phyloP scores from a whole-genome alignment of 2,797 vertebrate species.

The Buphagus erythrorhynchus region DNA sequence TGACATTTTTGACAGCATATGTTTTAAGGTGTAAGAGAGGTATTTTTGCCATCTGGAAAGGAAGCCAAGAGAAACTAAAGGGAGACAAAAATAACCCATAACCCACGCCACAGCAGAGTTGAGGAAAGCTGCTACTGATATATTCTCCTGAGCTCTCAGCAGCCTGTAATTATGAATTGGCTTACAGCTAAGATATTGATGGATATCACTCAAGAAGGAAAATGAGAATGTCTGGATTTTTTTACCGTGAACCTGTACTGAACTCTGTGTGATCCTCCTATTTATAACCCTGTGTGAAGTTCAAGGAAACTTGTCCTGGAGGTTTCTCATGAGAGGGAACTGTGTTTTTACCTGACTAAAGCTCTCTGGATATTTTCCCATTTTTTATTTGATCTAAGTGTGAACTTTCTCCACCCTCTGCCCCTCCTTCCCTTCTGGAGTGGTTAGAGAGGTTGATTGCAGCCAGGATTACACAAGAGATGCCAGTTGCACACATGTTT shows the following conservation, averaged over 20 bases:
- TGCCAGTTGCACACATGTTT: constrained; percentile 72
- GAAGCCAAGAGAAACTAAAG: background rate
- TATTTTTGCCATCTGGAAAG: constrained; percentile 33
- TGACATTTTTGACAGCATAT: background rate
- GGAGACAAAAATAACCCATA: background rate
- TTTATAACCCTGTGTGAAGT: constrained; percentile 51
- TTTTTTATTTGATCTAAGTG: constrained; percentile 73
- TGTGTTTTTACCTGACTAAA: constrained; percentile 69
- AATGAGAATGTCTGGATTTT: constrained; percentile 12
- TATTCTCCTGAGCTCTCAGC: constrained; percentile 3
- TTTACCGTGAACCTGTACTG: constrained; percentile 20
- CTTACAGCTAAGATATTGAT: constrained; percentile 35
- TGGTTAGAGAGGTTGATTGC: constrained; percentile 54
- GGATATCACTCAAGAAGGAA: constrained; percentile 43
- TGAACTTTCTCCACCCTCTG: constrained; percentile 65
- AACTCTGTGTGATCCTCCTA: constrained; percentile 45
- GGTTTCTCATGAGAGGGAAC: constrained; percentile 61
- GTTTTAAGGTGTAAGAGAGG: background rate
- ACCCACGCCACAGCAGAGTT: background rate
- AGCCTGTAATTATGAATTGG: constrained; percentile 49
- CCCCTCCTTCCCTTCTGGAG: constrained; percentile 69
- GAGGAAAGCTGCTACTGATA: background rate
- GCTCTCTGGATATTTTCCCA: constrained; percentile 63
- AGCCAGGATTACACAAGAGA: constrained; percentile 66
- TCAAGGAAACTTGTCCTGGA: constrained; percentile 60